Base-by-base conservation (phyloP, 2,113 vertebrate genomes). In the Lanius ludovicianus region DNA sequence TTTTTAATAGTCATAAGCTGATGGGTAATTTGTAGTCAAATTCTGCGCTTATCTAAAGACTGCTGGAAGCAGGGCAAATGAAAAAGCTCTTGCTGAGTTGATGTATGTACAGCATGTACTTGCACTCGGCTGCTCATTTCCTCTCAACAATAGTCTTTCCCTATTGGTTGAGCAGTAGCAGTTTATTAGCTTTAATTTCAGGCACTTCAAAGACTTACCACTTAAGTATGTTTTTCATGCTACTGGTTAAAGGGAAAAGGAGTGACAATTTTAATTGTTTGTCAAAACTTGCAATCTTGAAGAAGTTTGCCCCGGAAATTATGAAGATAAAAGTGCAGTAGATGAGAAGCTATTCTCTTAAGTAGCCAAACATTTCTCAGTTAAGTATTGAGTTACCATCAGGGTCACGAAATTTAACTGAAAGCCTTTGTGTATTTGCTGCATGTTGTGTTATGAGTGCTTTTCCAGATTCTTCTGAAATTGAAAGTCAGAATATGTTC, bases 371-470 rank as follows among this genome's bases (percentile, higher is more conserved):
- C 15, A 41, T 22, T 56, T 74, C 27, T 78, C 8, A 22, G 3
- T 33, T 50, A 53, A 69, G 33, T 42, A 21, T 14, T 30, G 6
- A 60, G 12, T 53, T 79, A n/a, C 9, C 14, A 22, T 60, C 22
- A 82, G 13, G 1, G 3, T 71, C 0, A 18, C 55, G 33, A 59
- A 62, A 37, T 71, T 70, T 64, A 31, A 37, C 19, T 55, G 69
- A 7, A 35, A 74, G 31, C 23, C n/a, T 73, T 42, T 68, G 49
- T 68, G 2, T 64, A 15, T 69, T 78, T 85, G 31, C 17, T 65
- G 0, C 28, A 5, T 22, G 24, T 42, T 35, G 30, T 41, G 18
- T 86, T 79, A 7, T 0, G 2, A 56, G 4, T 30, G 10, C 23
- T 56, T 71, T 63, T 57, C 13, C 42, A 60, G 49, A 11, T 35